A percentile compares a stretch with the other conserved stretches of the same genome.
Evolutionary conservation across 2,888 invertebrate species (phyloP).

Genomic region (Eueremaeus valkanovi): DNA sequence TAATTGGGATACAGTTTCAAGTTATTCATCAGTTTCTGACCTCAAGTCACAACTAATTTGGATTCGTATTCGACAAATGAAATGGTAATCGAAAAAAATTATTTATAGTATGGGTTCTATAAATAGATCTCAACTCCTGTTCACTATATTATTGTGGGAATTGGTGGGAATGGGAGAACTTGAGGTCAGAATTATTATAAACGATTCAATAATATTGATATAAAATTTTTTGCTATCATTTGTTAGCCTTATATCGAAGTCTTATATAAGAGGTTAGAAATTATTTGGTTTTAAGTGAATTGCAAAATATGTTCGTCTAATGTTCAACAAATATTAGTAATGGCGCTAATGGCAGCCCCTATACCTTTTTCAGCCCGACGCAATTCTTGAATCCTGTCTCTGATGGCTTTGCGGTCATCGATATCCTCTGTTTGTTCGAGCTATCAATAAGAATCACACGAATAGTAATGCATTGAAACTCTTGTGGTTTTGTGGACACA

Average conservation of each 20-base stretch:
- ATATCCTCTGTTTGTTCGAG: conserved; percentile 78
- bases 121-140: no score
- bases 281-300: no score
- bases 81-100: no score
- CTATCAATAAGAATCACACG: conserved; percentile 55
- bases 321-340: no score
- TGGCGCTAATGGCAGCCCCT: no score
- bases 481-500: not conserved
- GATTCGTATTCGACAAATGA: no score
- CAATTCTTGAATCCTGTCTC: conserved; percentile 73
- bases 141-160: no score
- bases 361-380: conserved; percentile 84
- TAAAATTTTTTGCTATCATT: conserved; percentile 26
- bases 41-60: not conserved
- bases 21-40: conserved; percentile 4
- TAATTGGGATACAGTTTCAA: conserved; percentile 20
- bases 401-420: conserved; percentile 76
- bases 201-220: not conserved
- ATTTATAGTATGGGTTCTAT: no score
- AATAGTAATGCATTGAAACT: conserved; percentile 5
- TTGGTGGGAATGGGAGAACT: no score
- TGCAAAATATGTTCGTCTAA: no score
- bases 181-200: conserved; percentile 17
- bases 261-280: not conserved
- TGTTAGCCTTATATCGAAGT: not conserved